Percentiles rank a stretch among this genome's conserved stretches.
These are phyloP conservation scores for Eilema caniola DNA, from an alignment of 2,888 invertebrate species.

Conservation along the genomic window DNA sequence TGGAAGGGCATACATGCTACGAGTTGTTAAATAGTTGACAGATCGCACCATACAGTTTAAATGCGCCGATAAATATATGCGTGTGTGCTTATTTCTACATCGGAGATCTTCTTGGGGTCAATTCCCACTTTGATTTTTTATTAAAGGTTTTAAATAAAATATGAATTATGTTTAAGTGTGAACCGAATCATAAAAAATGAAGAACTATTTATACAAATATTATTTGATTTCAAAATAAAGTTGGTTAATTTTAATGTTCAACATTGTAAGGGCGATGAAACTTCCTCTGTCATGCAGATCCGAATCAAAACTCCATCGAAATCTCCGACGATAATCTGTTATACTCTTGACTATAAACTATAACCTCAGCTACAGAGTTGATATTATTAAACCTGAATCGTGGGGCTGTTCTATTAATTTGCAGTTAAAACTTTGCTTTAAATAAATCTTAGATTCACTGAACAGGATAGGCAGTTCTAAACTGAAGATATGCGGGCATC, in stretches of 20 bases:
- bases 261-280: not conserved
- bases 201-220: too few species aligned
- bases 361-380: not conserved
- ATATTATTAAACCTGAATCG: constrained; percentile 27
- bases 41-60: too few species aligned
- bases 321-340: not conserved
- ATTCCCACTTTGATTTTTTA: too few species aligned
- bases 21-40: too few species aligned
- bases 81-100: too few species aligned
- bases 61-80: too few species aligned
- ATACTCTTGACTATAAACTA: not conserved
- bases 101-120: too few species aligned
- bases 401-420: constrained; percentile 40
- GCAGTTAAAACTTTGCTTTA: constrained; percentile 45
- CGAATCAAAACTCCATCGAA: not conserved
- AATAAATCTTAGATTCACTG: constrained; percentile 24
- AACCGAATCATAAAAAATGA: too few species aligned
- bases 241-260: not conserved
- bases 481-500: not conserved
- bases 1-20: too few species aligned
- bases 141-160: too few species aligned
- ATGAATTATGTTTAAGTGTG: too few species aligned
- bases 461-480: constrained; percentile 24
- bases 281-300: not conserved
- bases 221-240: not conserved